Percentiles rank a stretch among this genome's conserved stretches.
Evolutionary conservation across 2,113 vertebrate species (phyloP).

Genomic region (Nicator chloris): DNA sequence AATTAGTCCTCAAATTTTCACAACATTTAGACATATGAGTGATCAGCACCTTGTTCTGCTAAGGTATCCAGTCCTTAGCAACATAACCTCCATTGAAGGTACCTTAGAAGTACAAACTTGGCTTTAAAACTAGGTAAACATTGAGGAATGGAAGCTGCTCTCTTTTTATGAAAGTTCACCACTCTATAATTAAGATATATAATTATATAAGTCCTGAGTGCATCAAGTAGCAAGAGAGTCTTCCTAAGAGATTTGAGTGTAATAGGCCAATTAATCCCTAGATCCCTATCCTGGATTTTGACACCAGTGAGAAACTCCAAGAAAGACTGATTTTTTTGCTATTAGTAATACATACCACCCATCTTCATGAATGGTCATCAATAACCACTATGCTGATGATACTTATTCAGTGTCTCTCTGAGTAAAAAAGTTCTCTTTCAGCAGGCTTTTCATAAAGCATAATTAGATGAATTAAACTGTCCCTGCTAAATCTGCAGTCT

Average conservation of each 20-base stretch:
- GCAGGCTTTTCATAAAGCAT: not conserved
- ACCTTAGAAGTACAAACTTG: not conserved
- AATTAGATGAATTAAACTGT: not conserved
- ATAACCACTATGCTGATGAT: not conserved
- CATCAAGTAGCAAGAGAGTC: not conserved
- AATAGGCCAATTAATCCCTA: slow-evolving; percentile 14
- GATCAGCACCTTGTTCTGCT: not conserved
- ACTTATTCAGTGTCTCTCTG: not conserved
- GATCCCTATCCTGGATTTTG: not conserved
- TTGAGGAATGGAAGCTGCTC: not conserved
- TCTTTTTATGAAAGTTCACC: not conserved
- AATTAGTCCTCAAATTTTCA: not conserved
- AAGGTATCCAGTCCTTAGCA: not conserved
- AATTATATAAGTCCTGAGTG: not conserved
- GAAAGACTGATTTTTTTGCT: slow-evolving; percentile 21
- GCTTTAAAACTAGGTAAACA: not conserved
- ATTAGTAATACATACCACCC: slow-evolving; percentile 20
- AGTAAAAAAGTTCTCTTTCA: not conserved
- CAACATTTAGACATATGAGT: not conserved
- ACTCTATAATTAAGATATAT: not conserved
- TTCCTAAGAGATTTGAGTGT: slow-evolving; percentile 20
- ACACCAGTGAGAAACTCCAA: slow-evolving; percentile 11
- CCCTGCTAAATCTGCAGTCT: not conserved
- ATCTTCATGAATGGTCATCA: slow-evolving; percentile 5
- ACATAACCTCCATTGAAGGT: not conserved